These are phyloP conservation scores for Tinea semifulvella DNA, from an alignment of 2,888 invertebrate genomes.

Conservation along the genomic window DNA sequence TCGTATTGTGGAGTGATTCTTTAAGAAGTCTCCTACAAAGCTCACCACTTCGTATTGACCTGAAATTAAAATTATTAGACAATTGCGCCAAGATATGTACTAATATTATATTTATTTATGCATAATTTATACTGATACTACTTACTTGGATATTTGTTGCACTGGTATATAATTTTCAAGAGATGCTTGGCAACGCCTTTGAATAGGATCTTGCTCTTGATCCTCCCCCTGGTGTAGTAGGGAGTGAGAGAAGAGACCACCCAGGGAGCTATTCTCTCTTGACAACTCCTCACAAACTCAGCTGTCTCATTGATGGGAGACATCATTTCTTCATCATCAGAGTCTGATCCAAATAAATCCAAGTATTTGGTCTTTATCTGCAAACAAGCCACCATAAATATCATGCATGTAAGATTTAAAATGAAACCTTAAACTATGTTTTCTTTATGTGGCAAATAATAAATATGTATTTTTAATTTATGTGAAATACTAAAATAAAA, in stretches of 20 bases:
- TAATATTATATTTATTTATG: background rate
- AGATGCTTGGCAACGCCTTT: slow-evolving; percentile 69
- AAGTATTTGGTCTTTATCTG: slow-evolving; percentile 51
- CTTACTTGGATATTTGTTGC: slow-evolving; percentile 65
- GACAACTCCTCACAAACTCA: slow-evolving; percentile 61
- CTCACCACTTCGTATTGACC: slow-evolving; percentile 60
- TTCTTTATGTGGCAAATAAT: no score
- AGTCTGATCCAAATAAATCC: slow-evolving; percentile 59
- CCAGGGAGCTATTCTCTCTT: slow-evolving; percentile 68
- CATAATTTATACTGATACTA: slow-evolving; percentile 14
- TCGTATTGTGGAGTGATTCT: slow-evolving; percentile 55
- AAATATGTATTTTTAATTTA: no score
- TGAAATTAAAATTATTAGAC: slow-evolving; percentile 30
- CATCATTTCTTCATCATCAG: slow-evolving; percentile 54
- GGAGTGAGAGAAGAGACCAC: slow-evolving; percentile 71
- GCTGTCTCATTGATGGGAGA: slow-evolving; percentile 61
- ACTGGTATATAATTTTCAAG: slow-evolving; percentile 64
- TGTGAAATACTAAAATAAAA: no score
- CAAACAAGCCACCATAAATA: no score
- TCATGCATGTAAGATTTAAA: no score
- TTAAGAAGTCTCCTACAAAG: slow-evolving; percentile 59
- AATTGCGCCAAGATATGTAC: background rate
- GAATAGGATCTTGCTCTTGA: slow-evolving; percentile 67
- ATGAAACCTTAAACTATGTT: no score
- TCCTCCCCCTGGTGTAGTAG: slow-evolving; percentile 66